Base-by-base conservation (phyloP, 2,888 invertebrate species). In the Saturnia pavonia region DNA sequence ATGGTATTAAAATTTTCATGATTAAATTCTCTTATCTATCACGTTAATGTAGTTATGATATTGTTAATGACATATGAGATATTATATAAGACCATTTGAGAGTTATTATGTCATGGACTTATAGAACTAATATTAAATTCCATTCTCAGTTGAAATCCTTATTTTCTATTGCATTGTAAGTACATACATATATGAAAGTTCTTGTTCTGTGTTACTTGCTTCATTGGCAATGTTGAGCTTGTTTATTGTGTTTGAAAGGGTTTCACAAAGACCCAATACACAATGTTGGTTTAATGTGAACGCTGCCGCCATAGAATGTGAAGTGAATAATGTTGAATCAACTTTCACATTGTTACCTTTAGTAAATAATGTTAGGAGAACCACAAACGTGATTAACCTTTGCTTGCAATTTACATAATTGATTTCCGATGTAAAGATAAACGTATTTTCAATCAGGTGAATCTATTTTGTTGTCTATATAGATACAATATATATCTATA, bases 191-290 rank as follows among this genome's bases (percentile, higher is more conserved):
- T 34, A 60, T 60, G 57, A 27, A 27, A 60, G 57, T 25, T 25
- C 25, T 57, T n/a, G n/a, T n/a, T 14, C 12, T 25, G 57, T 60
- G 12, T 3, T 60, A 27, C 25, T 60, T 81, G 83, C 81, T 86
- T 83, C 79, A 77, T 78, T 79, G 75, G 84, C 82, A 84, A 84
- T 85, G 80, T 82, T 54, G 75, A 75, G 83, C 82, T 84, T 84
- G 86, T 86, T 86, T 86, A 86, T 87, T 85, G 85, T 85, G 79
- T 84, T 84, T 85, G 86, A 87, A 87, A 88, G 86, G 85, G 82
- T 81, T 80, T 78, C 80, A 86, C 87, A 88, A 88, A 85, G 84
- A 81, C 83, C 75, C 81, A 78, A 80, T 80, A 84, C 81, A 85
- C 82, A 82, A 80, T 78, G 82, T 78, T 75, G 27, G 65, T 66